Conservation (phyloP, 2,113 vertebrate species). For the Irena cyanogastra region DNA sequence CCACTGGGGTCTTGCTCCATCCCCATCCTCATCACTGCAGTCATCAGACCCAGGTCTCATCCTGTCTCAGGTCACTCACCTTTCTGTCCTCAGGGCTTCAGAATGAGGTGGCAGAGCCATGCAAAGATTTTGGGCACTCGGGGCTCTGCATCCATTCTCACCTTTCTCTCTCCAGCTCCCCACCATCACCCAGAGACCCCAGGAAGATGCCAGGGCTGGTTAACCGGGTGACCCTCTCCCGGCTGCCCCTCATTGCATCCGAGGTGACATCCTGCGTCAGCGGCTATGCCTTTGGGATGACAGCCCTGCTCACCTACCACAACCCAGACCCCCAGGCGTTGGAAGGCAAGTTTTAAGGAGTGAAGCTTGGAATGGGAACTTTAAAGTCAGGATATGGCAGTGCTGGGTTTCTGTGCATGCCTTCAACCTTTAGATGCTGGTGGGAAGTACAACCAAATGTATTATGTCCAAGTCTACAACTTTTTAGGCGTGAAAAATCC, state of each 20-base stretch:
- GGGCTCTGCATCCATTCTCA: background rate
- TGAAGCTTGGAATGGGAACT: background rate
- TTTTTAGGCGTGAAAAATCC: background rate
- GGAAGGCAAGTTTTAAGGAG: conserved; percentile 77
- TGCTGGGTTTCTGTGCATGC: background rate
- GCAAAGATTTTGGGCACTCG: fast-evolving
- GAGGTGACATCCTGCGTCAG: conserved; percentile 90
- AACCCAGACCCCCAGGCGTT: conserved; percentile 87
- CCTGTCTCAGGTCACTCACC: background rate
- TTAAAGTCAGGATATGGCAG: background rate
- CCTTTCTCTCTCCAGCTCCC: background rate
- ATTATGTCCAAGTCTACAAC: background rate
- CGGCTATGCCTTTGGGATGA: conserved; percentile 90
- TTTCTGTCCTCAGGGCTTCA: background rate
- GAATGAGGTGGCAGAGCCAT: background rate
- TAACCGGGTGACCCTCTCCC: conserved; percentile 74
- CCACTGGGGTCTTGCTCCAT: background rate
- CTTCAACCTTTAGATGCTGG: background rate
- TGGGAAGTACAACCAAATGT: background rate
- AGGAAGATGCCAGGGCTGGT: conserved; percentile 88
- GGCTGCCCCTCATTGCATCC: conserved; percentile 81
- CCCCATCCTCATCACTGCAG: background rate
- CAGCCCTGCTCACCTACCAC: conserved; percentile 88
- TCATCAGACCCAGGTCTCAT: fast-evolving
- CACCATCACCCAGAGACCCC: background rate